Conservation (phyloP, 2,113 vertebrate genomes). For the Leptocoma aspasia region DNA sequence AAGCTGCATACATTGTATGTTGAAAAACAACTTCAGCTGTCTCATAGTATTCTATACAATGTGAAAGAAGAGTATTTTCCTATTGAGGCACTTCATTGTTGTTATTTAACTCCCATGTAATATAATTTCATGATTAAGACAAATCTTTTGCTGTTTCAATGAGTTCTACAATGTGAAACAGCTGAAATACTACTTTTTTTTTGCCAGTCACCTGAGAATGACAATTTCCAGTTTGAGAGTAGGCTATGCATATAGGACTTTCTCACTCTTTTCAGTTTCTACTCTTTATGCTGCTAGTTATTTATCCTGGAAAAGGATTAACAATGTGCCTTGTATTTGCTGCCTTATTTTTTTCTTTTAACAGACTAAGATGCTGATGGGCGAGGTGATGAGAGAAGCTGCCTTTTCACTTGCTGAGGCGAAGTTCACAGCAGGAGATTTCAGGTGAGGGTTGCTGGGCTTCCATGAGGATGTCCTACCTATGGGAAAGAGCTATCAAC, state of each 20-base stretch:
- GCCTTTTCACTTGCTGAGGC: slow-evolving; percentile 97
- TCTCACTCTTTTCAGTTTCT: neutral
- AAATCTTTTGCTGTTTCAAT: neutral
- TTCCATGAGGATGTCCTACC: neutral
- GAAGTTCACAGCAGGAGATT: slow-evolving; percentile 97
- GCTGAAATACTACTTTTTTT: neutral
- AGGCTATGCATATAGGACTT: neutral
- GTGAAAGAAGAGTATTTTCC: neutral
- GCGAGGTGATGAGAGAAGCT: slow-evolving; percentile 98
- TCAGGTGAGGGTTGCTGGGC: slow-evolving; percentile 83
- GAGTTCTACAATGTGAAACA: neutral
- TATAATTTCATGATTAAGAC: neutral
- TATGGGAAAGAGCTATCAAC: neutral
- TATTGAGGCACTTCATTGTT: neutral
- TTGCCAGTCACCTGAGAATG: neutral
- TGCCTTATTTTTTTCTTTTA: neutral
- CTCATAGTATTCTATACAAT: neutral
- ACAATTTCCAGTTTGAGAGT: neutral
- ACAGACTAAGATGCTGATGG: slow-evolving; percentile 98
- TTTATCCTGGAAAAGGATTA: neutral
- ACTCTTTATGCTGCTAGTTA: neutral
- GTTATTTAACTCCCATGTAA: neutral
- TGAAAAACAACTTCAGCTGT: neutral
- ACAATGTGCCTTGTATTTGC: neutral
- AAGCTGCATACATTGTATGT: neutral